Evolutionary conservation across 2,797 vertebrate genomes (phyloP).

Genomic region (Silurus lanzhouensis): DNA sequence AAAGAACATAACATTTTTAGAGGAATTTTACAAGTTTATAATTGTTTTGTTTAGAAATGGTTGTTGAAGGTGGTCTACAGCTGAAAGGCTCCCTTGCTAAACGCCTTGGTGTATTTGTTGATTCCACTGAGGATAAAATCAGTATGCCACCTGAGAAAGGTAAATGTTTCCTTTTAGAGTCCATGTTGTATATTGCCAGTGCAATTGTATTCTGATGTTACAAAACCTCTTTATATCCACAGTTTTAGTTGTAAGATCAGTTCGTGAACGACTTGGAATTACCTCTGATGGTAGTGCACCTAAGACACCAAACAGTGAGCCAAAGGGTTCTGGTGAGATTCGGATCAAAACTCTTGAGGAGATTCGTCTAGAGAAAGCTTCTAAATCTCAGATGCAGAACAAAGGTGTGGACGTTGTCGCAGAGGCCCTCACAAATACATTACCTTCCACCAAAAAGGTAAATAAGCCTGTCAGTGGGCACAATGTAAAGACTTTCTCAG

Average conservation of each 20-base stretch:
- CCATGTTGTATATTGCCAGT: background rate
- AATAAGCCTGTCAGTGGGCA: slow-evolving; percentile 51
- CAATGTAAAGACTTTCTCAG: slow-evolving; percentile 75
- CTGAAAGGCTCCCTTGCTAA: slow-evolving; percentile 81
- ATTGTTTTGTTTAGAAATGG: slow-evolving; percentile 54
- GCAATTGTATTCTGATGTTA: background rate
- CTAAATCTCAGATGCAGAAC: slow-evolving; percentile 64
- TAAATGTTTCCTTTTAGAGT: slow-evolving; percentile 52
- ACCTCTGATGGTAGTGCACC: slow-evolving; percentile 57
- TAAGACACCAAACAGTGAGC: slow-evolving; percentile 23
- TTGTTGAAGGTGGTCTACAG: slow-evolving; percentile 56
- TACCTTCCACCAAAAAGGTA: slow-evolving; percentile 54
- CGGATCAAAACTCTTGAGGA: slow-evolving; percentile 91
- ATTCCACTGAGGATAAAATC: slow-evolving; percentile 61
- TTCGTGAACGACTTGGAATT: slow-evolving; percentile 83
- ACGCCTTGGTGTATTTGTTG: slow-evolving; percentile 82
- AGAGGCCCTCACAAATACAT: slow-evolving; percentile 40
- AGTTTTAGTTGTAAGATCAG: slow-evolving; percentile 70
- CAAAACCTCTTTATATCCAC: slow-evolving; percentile 41
- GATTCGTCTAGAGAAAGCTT: slow-evolving; percentile 86
- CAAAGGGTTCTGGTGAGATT: slow-evolving; percentile 74
- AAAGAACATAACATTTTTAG: background rate
- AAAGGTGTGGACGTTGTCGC: slow-evolving; percentile 48
- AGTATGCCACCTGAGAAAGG: slow-evolving; percentile 73
- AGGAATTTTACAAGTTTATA: background rate